phyloP scores from a whole-genome alignment of 2,797 vertebrate species.

The Takifugu rubripes region DNA sequence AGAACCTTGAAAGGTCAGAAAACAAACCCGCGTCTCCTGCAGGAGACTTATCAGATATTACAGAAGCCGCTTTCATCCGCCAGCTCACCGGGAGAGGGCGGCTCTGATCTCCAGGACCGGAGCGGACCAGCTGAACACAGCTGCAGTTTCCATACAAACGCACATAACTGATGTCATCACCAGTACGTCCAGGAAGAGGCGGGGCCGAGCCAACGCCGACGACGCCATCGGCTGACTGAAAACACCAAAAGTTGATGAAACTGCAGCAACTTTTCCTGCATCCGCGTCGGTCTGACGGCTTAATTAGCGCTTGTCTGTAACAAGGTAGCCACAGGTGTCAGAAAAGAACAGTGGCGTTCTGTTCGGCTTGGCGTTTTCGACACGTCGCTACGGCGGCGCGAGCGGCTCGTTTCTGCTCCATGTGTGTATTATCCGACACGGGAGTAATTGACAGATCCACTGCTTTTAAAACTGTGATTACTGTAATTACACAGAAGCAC shows the following conservation, averaged over 20 bases:
- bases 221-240: neutral
- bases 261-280: neutral
- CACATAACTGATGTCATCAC: too few species aligned
- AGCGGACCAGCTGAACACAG: too few species aligned
- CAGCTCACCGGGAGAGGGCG: too few species aligned
- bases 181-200: too few species aligned
- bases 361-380: conserved; percentile 49
- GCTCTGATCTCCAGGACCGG: too few species aligned
- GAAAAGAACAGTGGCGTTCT: conserved; percentile 50
- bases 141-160: too few species aligned
- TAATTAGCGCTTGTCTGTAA: conserved; percentile 52
- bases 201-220: too few species aligned
- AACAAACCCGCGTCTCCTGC: too few species aligned
- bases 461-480: conserved; percentile 66
- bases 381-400: conserved; percentile 41
- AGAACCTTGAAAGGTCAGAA: too few species aligned
- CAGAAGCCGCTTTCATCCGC: too few species aligned
- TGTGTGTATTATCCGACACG: conserved; percentile 46
- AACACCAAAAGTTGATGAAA: neutral
- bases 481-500: conserved; percentile 58
- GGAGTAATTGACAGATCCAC: conserved; percentile 57
- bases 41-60: too few species aligned
- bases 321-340: conserved; percentile 55
- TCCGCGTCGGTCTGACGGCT: conserved; percentile 25
- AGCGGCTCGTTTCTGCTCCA: conserved; percentile 44